Conservation (phyloP, 2,113 vertebrate species). For the Chunga burmeisteri region DNA sequence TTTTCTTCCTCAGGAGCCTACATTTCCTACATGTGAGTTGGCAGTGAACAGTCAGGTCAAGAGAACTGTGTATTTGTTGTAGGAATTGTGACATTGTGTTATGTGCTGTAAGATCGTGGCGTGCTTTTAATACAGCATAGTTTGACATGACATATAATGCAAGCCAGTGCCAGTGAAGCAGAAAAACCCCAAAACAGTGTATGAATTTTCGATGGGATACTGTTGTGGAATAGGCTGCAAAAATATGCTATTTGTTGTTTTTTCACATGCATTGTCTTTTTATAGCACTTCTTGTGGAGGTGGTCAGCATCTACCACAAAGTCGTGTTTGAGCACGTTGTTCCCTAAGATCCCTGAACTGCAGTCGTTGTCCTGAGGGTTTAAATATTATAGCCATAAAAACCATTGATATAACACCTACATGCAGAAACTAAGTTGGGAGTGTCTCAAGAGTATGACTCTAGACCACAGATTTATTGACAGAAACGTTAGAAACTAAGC, state of each 20-base stretch:
- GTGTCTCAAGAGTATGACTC: background rate
- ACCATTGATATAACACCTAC: background rate
- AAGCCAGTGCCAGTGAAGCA: background rate
- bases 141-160: background rate
- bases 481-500: slow-evolving; percentile 2
- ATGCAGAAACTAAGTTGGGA: background rate
- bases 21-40: background rate
- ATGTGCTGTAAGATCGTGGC: background rate
- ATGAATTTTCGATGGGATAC: background rate
- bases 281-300: background rate
- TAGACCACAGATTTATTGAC: slow-evolving; percentile 9
- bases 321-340: background rate
- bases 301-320: background rate
- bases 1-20: background rate
- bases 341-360: background rate
- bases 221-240: background rate
- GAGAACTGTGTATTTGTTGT: slow-evolving; percentile 6
- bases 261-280: background rate
- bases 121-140: background rate
- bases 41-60: background rate
- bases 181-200: background rate
- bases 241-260: background rate
- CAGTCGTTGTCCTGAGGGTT: background rate
- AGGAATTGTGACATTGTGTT: background rate
- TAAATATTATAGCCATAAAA: background rate